These are phyloP conservation scores for Alectura lathami DNA, from an alignment of 2,113 vertebrate species.

Conservation along the genomic window DNA sequence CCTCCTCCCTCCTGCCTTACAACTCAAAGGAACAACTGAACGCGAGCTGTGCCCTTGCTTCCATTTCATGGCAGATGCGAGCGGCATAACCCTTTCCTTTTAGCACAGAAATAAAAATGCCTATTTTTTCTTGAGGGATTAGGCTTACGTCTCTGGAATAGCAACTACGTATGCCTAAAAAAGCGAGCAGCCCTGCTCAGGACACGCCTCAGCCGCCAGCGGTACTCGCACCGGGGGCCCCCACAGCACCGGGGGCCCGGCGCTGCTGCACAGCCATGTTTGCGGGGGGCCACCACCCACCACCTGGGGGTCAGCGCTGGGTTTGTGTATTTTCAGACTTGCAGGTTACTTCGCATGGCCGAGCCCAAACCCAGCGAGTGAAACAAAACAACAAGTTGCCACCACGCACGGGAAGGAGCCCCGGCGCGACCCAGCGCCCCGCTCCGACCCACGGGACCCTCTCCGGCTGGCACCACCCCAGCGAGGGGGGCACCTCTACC, in stretches of 20 bases:
- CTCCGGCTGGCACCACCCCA: neutral
- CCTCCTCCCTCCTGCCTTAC: accelerated
- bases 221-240: no score
- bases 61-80: accelerated
- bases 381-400: no score
- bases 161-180: neutral
- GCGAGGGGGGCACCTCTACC: no score
- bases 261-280: no score
- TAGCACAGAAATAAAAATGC: neutral
- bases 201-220: accelerated
- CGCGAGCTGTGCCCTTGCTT: accelerated
- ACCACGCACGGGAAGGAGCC: no score
- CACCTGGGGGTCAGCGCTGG: accelerated
- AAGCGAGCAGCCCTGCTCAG: neutral
- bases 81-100: neutral
- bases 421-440: no score
- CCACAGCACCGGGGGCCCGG: no score
- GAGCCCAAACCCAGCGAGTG: no score
- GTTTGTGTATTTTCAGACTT: neutral
- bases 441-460: no score
- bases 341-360: neutral
- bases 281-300: accelerated
- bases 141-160: neutral
- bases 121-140: neutral
- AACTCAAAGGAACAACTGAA: accelerated